Evolutionary conservation across 2,113 vertebrate genomes (phyloP), one percentile per base, ranked within the genome.

Genomic region (Myotis brandtii): DNA sequence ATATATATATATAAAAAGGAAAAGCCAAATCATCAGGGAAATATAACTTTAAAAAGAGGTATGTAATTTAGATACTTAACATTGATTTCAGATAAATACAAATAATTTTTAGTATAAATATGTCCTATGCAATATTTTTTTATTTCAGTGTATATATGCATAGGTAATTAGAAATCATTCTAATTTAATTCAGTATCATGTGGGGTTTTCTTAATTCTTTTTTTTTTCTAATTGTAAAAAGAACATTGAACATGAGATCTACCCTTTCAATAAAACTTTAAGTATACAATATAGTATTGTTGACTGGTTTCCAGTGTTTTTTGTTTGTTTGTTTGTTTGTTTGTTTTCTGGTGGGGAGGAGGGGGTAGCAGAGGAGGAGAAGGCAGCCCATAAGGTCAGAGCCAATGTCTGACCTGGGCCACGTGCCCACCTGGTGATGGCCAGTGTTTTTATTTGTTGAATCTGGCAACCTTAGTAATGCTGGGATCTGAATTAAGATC

Each of bases 91-190:
- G 40, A 62, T 62, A 70, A 91, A 91, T 5, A 9, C 27, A 91
- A 59, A 54, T 91, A 80, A 46, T 73, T 67, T n/a, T 91, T 93
- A 80, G 48, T 37, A 12, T 70, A 73, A 50, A 67, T 77, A 75
- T 50, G n/a, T 25, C n/a, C 43, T 40, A 37, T 80, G 34, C 20
- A 76, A 32, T 90, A 43, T 72, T 64, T 90, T 89, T 46, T 46
- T 84, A 59, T 67, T 8, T 95, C 69, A 86, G 62, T 90, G 30
- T 52, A 37, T 18, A 40, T 62, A 59, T 17, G 21, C 25, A 50
- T 52, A 67, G 25, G 37, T 34, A 80, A 50, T 85, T 76, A 88
- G 67, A 91, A 95, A 76, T 52, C n/a, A 76, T 85, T 75, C 46
- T 85, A 76, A 79, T 67, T 40, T 30, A 75, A 91, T 17, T 70